Evolutionary conservation across 2,797 vertebrate species (phyloP).

Genomic region (Harpagifer antarcticus): DNA sequence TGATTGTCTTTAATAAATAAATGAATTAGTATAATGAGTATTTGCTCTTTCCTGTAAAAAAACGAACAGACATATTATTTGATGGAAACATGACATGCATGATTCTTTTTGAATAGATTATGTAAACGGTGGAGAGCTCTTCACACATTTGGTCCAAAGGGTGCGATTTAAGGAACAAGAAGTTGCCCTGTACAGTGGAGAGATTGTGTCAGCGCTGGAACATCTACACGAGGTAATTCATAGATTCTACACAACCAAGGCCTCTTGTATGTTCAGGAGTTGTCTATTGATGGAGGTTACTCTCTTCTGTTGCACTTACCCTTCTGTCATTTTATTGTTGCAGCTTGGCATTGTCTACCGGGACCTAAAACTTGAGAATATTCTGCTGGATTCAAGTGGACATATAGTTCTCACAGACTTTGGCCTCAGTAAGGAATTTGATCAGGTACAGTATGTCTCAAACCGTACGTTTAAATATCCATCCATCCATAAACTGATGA

Average conservation of each 20-base stretch:
- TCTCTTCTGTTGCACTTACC: not conserved
- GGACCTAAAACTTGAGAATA: conserved; percentile 98
- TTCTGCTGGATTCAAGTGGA: conserved; percentile 94
- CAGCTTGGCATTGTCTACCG: conserved; percentile 98
- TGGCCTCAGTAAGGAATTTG: conserved; percentile 98
- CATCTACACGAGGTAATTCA: conserved; percentile 95
- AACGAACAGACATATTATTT: not conserved
- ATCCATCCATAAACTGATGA: not conserved
- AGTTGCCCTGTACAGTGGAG: conserved; percentile 96
- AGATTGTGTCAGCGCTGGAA: conserved; percentile 95
- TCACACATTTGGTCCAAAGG: conserved; percentile 98
- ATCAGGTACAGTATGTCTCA: conserved; percentile 88
- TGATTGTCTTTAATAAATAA: conserved; percentile 22
- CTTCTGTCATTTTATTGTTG: conserved; percentile 52
- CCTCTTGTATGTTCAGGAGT: not conserved
- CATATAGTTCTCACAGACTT: conserved; percentile 98
- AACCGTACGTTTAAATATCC: not conserved
- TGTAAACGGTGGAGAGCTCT: conserved; percentile 97
- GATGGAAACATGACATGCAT: conserved; percentile 4
- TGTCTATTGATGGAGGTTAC: not conserved
- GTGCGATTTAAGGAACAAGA: conserved; percentile 96
- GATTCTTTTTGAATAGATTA: conserved; percentile 87
- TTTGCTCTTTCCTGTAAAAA: not conserved
- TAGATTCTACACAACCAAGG: conserved; percentile 4
- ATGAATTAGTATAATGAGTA: not conserved